Evolutionary conservation across 2,113 vertebrate genomes (phyloP), one percentile per base, ranked within the genome.

Genomic region (Zingel zingel): DNA sequence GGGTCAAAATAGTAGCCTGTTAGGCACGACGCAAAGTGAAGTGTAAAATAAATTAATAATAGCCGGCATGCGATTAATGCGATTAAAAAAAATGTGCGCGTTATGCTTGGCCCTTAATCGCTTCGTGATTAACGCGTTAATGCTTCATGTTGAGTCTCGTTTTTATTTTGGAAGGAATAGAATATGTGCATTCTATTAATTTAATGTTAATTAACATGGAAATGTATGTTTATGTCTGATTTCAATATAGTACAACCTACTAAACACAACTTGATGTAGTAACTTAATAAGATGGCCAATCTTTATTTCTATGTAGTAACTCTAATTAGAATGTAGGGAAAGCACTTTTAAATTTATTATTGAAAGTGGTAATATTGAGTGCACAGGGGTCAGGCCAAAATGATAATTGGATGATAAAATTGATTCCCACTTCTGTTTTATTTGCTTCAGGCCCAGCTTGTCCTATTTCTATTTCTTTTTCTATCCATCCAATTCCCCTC

Each of bases 381-480:
- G 84, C 88, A 83, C 86, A 81, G 62, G 63, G 93, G 94, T 94
- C 90, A 94, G 86, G 90, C 72, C 83, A 84, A 89, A 92, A 91
- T 83, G 88, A 94, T 94, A 92, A 94, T 94, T 94, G 88, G 91
- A 93, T 92, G 87, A 91, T 92, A 88, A 92, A 93, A 91, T 86
- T 88, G 88, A 93, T 92, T 91, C 82, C 76, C 81, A 63, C 76
- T 81, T 79, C 75, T 89, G 76, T 92, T 92, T 88, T 89, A 89
- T 92, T 94, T 92, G 91, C 92, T 93, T 85, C 86, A 91, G 95
- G 94, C 94, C 82, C 81, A 69, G 83, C 81, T 87, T 92, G 94
- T 79, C 93, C 94, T 92, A 93, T 89, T 94, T 95, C 83, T 90
- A 79, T 82, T 86, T 88, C 81, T 89, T 89, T 90, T 93, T 92